Percentiles rank a stretch among this genome's conserved stretches.
Evolutionary conservation across 2,888 invertebrate genomes (phyloP).

Genomic region (Melipona beecheii): DNA sequence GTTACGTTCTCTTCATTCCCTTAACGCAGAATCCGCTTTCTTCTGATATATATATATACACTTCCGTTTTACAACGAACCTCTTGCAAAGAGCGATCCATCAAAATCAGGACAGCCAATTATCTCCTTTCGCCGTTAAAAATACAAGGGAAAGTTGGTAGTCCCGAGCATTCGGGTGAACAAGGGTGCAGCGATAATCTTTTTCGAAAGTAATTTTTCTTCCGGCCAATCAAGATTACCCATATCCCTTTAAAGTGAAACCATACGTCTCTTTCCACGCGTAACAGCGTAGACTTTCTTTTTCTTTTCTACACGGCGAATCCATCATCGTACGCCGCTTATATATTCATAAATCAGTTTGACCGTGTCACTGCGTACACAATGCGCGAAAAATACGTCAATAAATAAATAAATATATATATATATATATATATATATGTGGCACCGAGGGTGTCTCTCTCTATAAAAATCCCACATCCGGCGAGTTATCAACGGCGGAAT

Average conservation of each 20-base stretch:
- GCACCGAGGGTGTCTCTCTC: too few relatives aligned
- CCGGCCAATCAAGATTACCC: slow-evolving; percentile 1
- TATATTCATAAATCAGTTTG: slow-evolving; percentile 15
- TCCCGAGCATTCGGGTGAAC: not conserved
- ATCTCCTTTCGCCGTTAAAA: not conserved
- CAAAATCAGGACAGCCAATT: slow-evolving; percentile 9
- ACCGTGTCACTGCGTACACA: not conserved
- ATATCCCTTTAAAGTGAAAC: not conserved
- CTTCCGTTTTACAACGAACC: not conserved
- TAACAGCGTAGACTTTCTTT: not conserved
- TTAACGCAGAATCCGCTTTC: too few relatives aligned
- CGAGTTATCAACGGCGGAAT: not conserved
- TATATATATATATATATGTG: too few relatives aligned
- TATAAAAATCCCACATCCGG: not conserved
- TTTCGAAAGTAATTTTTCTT: slow-evolving; percentile 13
- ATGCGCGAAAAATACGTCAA: not conserved
- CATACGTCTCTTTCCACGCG: not conserved
- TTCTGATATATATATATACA: too few relatives aligned
- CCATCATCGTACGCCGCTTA: not conserved
- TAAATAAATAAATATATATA: not conserved
- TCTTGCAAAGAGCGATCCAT: slow-evolving; percentile 6
- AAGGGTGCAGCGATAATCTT: slow-evolving; percentile 1
- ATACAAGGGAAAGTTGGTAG: not conserved
- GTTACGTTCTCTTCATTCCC: too few relatives aligned
- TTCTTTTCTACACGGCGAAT: not conserved